Conservation (phyloP, 2,113 vertebrate genomes). For the Zeus faber region DNA sequence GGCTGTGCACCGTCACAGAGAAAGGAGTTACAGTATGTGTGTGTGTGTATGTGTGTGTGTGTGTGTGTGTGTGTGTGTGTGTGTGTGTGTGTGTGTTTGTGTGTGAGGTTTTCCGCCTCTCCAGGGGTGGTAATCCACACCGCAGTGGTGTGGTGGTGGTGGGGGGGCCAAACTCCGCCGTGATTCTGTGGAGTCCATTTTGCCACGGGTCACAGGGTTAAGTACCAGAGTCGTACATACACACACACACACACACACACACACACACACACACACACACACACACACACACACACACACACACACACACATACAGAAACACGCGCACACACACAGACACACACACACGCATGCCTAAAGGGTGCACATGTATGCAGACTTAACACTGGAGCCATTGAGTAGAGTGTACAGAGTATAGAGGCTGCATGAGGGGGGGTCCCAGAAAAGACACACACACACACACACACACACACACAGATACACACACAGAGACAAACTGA, state of each 20-base stretch:
- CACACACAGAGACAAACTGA: slow-evolving; percentile 14
- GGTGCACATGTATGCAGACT: slow-evolving; percentile 34
- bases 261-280: slow-evolving; percentile 17
- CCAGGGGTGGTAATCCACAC: slow-evolving; percentile 70
- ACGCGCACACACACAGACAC: slow-evolving; percentile 1
- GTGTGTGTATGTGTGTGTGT: slow-evolving; percentile 33
- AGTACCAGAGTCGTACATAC: slow-evolving; percentile 65
- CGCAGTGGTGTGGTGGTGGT: slow-evolving; percentile 24
- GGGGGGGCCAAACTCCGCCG: slow-evolving; percentile 28
- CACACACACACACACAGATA: slow-evolving; percentile 23
- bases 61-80: slow-evolving; percentile 22
- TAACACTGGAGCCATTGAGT: slow-evolving; percentile 69
- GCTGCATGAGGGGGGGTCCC: slow-evolving; percentile 39
- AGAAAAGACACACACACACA: slow-evolving; percentile 26
- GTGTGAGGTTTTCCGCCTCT: slow-evolving; percentile 45
- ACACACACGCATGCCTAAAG: slow-evolving; percentile 15
- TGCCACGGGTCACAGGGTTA: slow-evolving; percentile 69
- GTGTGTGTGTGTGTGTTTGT: slow-evolving; percentile 3
- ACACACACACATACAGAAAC: slow-evolving; percentile 21
- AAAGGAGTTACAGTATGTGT: background rate
- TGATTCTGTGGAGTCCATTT: slow-evolving; percentile 60
- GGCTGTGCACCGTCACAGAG: no score
- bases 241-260: slow-evolving; percentile 39
- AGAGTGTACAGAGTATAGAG: slow-evolving; percentile 51
- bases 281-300: background rate